Base-by-base conservation (phyloP, 2,797 vertebrate genomes). In the Pygocentrus nattereri region DNA sequence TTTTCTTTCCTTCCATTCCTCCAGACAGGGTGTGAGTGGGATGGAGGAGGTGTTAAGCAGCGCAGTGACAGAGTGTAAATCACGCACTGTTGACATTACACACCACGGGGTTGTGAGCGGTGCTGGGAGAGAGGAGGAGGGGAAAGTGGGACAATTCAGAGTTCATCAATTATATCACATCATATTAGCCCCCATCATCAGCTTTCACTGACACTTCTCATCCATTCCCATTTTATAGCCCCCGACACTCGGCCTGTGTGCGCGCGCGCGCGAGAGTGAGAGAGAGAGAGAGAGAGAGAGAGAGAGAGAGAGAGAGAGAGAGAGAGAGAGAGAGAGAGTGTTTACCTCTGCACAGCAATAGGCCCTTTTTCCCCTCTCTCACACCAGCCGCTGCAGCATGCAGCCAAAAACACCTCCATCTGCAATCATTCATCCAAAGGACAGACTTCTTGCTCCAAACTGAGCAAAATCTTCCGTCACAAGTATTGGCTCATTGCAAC, bases 131-230 rank as follows among this genome's bases (percentile, higher is more conserved):
- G 41, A 44, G 41, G 31, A 64, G 44, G 19, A 44, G 47, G 78
- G 84, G 84, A 89, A 93, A 94, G 90, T 87, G 88, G 89, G 88
- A 88, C 79, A 38, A 90, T 93, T 92, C 90, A 88, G 88, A 93
- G 91, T 93, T 94, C 93, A 94, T 96, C 93, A 93, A 91, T 96
- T 95, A 91, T 87, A 93, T 91, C 90, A 91, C 84, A 94, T 95
- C 93, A 94, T 93, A 94, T 96, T 94, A 96, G 88, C 88, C 83
- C 90, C 91, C 88, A 92, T 96, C 94, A 94, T 56, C 83, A 84
- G 85, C 88, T 92, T 87, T 88, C 85, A 89, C 90, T 74, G 79
- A 95, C 92, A 92, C 92, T 85, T 89, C 90, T 92, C 93, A 95
- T 96, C 92, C 92, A 93, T 96, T 92, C 91, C 92, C 89, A 94